A percentile compares a stretch with the other conserved stretches of the same genome.
Conservation (phyloP, 2,113 vertebrate genomes). For the Girardinichthys multiradiatus region DNA sequence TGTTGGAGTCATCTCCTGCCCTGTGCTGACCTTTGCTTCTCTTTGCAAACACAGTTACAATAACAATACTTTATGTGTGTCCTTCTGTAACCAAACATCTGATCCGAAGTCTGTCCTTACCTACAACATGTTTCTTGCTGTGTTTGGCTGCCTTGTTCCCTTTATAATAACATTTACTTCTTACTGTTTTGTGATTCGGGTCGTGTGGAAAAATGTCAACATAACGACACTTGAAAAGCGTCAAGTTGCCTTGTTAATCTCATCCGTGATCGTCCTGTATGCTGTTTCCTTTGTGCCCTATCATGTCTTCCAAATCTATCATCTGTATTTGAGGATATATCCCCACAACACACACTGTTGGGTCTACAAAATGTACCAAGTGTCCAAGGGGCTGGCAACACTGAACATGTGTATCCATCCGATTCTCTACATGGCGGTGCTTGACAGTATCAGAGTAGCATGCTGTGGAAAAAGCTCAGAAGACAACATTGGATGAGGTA, state of each 20-base stretch:
- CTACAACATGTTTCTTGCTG: conserved; percentile 74
- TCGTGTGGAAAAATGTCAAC: conserved; percentile 72
- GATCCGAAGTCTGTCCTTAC: not conserved
- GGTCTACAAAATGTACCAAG: conserved; percentile 71
- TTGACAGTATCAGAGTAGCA: conserved; percentile 73
- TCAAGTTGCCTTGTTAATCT: conserved; percentile 78
- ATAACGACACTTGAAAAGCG: conserved; percentile 73
- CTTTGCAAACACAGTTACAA: not conserved
- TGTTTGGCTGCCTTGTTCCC: conserved; percentile 80
- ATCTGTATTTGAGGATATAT: conserved; percentile 32
- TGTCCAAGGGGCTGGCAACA: conserved; percentile 77
- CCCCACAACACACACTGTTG: rapidly evolving
- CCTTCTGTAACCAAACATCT: not conserved
- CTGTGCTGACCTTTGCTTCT: conserved; percentile 73
- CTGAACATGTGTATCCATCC: conserved; percentile 88
- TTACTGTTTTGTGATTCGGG: conserved; percentile 73
- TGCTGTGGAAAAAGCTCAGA: conserved; percentile 61
- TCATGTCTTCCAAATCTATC: conserved; percentile 70
- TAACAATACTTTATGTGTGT: conserved; percentile 19
- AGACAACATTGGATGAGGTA: conserved; percentile 2
- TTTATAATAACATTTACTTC: conserved; percentile 80
- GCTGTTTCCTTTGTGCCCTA: conserved; percentile 85
- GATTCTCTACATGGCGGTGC: conserved; percentile 82
- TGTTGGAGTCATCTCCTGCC: conserved; percentile 72
- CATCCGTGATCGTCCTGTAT: conserved; percentile 75